phyloP scores from a whole-genome alignment of 2,888 invertebrate genomes.

The Leptopilina syphax region DNA sequence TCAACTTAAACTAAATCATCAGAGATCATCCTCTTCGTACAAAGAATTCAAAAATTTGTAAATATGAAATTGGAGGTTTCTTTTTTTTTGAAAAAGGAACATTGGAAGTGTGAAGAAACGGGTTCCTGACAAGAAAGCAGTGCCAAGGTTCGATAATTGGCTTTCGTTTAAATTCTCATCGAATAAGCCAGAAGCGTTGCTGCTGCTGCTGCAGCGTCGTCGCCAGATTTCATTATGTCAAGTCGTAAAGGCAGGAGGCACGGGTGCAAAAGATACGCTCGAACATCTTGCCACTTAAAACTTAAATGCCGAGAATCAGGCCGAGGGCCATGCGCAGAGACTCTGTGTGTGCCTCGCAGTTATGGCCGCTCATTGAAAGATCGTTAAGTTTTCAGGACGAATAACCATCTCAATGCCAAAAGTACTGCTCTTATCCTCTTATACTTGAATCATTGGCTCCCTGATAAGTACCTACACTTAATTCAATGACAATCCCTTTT shows the following conservation, averaged over 20 bases:
- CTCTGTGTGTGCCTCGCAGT: not conserved
- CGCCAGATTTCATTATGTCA: conserved; percentile 43
- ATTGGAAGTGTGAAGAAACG: conserved; percentile 7
- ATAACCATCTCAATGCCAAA: conserved; percentile 35
- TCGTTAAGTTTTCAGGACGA: conserved; percentile 46
- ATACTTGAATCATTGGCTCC: conserved; percentile 48
- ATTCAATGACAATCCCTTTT: conserved; percentile 1
- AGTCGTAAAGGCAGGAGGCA: conserved; percentile 37
- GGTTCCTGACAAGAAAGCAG: conserved; percentile 17
- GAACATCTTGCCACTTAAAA: conserved; percentile 44
- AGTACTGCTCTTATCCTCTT: conserved; percentile 11
- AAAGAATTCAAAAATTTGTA: no score
- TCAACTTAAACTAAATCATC: no score
- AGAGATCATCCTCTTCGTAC: no score
- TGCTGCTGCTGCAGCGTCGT: conserved; percentile 25
- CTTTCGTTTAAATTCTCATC: conserved; percentile 34
- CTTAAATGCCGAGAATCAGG: conserved; percentile 44
- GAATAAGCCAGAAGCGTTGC: not conserved
- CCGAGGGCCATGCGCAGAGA: conserved; percentile 27
- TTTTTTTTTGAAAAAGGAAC: no score
- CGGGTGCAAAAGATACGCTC: conserved; percentile 40
- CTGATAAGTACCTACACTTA: conserved; percentile 47
- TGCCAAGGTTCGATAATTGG: conserved; percentile 27
- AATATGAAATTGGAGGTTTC: no score
- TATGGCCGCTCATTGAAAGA: conserved; percentile 46